phyloP scores from a whole-genome alignment of 2,113 vertebrate genomes.

The Misgurnus mizolepis region DNA sequence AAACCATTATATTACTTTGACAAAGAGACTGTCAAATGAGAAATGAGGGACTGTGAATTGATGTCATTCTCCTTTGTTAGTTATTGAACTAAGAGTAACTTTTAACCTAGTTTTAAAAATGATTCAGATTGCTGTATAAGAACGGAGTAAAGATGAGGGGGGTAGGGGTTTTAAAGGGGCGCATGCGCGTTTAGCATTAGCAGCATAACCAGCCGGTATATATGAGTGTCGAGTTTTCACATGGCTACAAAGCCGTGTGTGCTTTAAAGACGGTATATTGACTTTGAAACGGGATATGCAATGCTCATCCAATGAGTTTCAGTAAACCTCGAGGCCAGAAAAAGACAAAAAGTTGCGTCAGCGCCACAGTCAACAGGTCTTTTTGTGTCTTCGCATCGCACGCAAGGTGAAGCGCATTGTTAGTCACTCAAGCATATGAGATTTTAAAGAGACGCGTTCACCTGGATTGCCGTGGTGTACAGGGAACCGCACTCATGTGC shows the following conservation, averaged over 20 bases:
- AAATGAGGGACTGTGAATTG: not conserved
- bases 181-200: not conserved
- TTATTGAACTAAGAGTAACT: not conserved
- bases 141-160: not conserved
- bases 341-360: conserved; percentile 35
- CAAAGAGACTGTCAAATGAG: too few species aligned
- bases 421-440: not conserved
- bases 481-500: not conserved
- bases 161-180: not conserved
- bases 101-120: not conserved
- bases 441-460: not conserved
- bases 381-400: conserved; percentile 22
- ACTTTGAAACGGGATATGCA: conserved; percentile 29
- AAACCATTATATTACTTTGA: too few species aligned
- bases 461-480: too few species aligned
- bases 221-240: not conserved
- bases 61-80: not conserved
- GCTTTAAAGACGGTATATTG: conserved; percentile 11
- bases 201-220: not conserved
- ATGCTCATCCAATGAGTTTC: conserved; percentile 14
- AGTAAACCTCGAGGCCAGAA: conserved; percentile 18
- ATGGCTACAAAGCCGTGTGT: not conserved
- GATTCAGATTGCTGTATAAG: not conserved
- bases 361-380: conserved; percentile 23
- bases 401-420: conserved; percentile 17